phyloP scores from a whole-genome alignment of 2,888 invertebrate species.

The Drosophila maculinotata region DNA sequence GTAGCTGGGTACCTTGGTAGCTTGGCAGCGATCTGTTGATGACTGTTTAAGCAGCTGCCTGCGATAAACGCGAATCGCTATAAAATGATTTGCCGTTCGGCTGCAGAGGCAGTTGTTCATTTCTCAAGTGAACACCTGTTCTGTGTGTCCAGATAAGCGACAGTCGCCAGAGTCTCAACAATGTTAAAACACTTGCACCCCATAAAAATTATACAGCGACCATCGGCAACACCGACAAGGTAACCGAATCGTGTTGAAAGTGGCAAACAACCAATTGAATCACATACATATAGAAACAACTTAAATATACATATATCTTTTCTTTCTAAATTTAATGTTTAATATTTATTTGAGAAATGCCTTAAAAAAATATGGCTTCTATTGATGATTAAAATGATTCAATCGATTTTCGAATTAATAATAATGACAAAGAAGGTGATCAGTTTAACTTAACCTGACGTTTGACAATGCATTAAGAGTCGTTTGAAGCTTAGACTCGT shows the following conservation, averaged over 20 bases:
- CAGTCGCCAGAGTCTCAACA: conserved; percentile 25
- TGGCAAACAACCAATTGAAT: conserved; percentile 16
- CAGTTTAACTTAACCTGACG: too few species aligned
- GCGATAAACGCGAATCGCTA: conserved; percentile 44
- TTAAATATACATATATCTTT: too few species aligned
- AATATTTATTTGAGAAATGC: too few species aligned
- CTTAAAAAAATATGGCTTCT: too few species aligned
- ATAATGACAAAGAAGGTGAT: too few species aligned
- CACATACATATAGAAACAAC: conserved; percentile 6
- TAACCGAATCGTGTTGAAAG: background rate
- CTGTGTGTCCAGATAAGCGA: conserved; percentile 40
- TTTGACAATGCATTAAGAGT: too few species aligned
- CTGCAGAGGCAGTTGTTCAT: conserved; percentile 12
- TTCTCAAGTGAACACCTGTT: conserved; percentile 61
- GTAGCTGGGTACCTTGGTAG: background rate
- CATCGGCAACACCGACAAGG: background rate
- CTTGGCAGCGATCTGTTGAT: conserved; percentile 9
- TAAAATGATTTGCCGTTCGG: conserved; percentile 23
- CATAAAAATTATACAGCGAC: conserved; percentile 40
- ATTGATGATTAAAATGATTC: too few species aligned
- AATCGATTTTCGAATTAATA: too few species aligned
- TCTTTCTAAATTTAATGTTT: too few species aligned
- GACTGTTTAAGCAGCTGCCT: conserved; percentile 41
- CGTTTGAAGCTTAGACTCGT: too few species aligned
- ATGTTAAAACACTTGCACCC: conserved; percentile 43